Conservation (phyloP, 2,797 vertebrate genomes). For the Melanogrammus aeglefinus region DNA sequence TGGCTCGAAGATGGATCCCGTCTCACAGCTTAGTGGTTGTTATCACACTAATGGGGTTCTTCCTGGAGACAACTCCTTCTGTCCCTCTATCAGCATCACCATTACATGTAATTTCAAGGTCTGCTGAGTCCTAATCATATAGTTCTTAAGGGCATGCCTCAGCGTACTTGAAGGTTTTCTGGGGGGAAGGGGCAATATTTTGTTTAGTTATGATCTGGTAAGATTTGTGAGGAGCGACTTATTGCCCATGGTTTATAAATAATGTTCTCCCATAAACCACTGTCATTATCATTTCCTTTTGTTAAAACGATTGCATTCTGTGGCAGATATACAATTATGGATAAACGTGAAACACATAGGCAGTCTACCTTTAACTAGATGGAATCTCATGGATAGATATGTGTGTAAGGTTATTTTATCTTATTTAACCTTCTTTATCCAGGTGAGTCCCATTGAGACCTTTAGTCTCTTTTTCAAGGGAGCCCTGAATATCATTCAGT, state of each 20-base stretch:
- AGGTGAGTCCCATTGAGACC: no score
- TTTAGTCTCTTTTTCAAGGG: no score
- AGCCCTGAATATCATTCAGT: background rate
- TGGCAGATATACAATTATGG: background rate
- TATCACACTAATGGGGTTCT: slow-evolving; percentile 29
- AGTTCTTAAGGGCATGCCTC: slow-evolving; percentile 19
- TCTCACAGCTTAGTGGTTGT: slow-evolving; percentile 4
- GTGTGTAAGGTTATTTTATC: background rate
- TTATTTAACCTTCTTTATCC: no score
- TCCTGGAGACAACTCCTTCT: slow-evolving; percentile 11
- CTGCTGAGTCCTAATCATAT: slow-evolving; percentile 41
- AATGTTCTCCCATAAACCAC: background rate
- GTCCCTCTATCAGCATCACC: slow-evolving; percentile 27
- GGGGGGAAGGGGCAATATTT: background rate
- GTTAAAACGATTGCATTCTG: background rate
- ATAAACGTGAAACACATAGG: background rate
- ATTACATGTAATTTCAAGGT: slow-evolving; percentile 56
- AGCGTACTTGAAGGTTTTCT: background rate
- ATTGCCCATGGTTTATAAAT: no score
- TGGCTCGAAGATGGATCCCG: background rate
- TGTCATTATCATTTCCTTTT: background rate
- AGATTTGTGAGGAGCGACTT: background rate
- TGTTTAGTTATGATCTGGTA: background rate
- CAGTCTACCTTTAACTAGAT: background rate
- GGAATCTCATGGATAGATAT: background rate